These are phyloP conservation scores for Plestiodon gilberti DNA, from an alignment of 2,113 vertebrate genomes.

Conservation along the genomic window DNA sequence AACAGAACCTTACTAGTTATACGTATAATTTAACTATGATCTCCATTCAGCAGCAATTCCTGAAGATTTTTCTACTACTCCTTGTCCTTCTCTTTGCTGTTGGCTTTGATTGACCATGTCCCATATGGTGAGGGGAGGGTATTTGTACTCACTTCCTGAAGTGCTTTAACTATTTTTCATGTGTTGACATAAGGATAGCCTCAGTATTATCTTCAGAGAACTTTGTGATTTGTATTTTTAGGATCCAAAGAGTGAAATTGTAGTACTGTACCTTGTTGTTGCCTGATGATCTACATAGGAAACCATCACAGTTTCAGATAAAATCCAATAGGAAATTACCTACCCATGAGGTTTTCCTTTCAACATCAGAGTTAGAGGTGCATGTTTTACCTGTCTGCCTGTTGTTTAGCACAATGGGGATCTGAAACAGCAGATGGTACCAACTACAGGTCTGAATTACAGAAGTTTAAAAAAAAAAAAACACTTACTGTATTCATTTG, in stretches of 20 bases:
- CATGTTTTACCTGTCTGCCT: not conserved
- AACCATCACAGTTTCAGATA: not conserved
- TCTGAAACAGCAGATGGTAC: not conserved
- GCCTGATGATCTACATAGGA: not conserved
- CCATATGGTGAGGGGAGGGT: not conserved
- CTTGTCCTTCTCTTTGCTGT: not conserved
- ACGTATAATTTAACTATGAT: not conserved
- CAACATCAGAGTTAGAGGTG: not conserved
- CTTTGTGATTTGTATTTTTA: not conserved
- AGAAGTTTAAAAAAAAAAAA: not conserved
- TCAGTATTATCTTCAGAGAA: not conserved
- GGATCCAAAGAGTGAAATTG: not conserved
- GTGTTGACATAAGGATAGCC: not conserved
- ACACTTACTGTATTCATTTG: conserved; percentile 1
- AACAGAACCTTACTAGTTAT: too few species aligned
- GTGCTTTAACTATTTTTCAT: not conserved
- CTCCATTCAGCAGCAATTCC: not conserved
- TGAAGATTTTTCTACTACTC: not conserved
- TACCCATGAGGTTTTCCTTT: not conserved
- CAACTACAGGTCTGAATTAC: not conserved
- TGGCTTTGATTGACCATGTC: not conserved
- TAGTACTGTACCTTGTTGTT: not conserved
- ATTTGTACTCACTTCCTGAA: not conserved
- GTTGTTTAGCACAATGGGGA: not conserved
- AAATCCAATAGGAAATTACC: not conserved